Base-by-base conservation (phyloP, 2,888 invertebrate species). In the Caenorhabditis sp. region DNA sequence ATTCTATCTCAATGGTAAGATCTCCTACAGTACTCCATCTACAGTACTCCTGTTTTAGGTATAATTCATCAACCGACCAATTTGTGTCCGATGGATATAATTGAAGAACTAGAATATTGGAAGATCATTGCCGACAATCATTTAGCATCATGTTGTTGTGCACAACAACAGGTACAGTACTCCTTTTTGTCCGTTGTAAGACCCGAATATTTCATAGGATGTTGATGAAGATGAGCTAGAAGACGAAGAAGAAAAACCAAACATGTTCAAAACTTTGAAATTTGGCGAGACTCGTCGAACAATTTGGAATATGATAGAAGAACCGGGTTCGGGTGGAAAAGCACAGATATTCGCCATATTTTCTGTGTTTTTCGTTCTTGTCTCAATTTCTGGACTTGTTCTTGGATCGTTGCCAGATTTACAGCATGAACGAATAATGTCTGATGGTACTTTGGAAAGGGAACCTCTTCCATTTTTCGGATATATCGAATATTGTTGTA, bases 31-130 rank as follows among this genome's bases (percentile, higher is more conserved):
- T 17, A 36, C 23, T 50, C 37, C 37, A 37, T 37, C 14, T 8
- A 50, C 50, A 19, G 50, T 50, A 19, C 49, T 21, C 31, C 31
- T 31, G 10, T 31, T 64, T 17, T 59, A 81, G 82, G 83, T 51
- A 67, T 68, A 2, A 84, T 84, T 49, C 87, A 88, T 65, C 84
- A 89, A 57, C 89, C 89, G 0, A 84, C 88, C 1, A 88, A 89
- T 66, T 87, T 89, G 14, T 89, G 89, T 27, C 85, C 88, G 21
- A 89, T 89, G 65, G 88, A 89, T 31, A 89, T 90, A 65, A 77
- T 89, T 12, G 88, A 88, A 58, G 89, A 90, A 74, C 81, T 90
- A 4, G 84, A 88, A 50, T 90, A 89, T 76, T 90, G 85, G 85
- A 65, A 76, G 57, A 79, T 86, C 50, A 67, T 75, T 14, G 73